These are phyloP conservation scores for Machimus rusticus DNA, from an alignment of 2,888 invertebrate species.

Conservation along the genomic window DNA sequence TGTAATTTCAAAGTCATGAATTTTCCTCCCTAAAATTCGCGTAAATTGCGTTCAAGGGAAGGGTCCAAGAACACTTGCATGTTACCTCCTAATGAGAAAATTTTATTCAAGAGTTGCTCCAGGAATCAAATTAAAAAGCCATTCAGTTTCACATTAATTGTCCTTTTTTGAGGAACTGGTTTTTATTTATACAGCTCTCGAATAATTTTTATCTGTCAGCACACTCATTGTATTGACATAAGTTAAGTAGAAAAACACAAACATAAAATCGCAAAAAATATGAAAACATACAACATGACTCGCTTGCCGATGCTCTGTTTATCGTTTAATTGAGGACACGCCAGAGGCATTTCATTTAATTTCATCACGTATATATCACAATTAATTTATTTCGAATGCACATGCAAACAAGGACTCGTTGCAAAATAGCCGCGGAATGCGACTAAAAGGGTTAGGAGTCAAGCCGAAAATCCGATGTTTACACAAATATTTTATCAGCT, in stretches of 20 bases:
- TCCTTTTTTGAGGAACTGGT: not conserved
- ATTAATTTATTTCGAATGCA: conserved; percentile 34
- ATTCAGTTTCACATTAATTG: not conserved
- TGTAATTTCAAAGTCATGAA: not conserved
- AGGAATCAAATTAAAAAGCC: not conserved
- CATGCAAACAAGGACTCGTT: conserved; percentile 11
- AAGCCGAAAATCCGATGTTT: conserved; percentile 5
- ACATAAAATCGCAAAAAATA: not conserved
- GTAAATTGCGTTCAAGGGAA: not conserved
- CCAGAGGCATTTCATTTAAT: conserved; percentile 32
- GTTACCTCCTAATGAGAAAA: not conserved
- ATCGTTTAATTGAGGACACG: not conserved
- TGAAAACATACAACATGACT: not conserved
- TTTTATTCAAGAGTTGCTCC: not conserved
- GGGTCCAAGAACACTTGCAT: not conserved
- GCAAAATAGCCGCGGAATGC: not conserved
- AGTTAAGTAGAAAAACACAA: not conserved
- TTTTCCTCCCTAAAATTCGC: not conserved
- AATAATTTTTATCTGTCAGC: not conserved
- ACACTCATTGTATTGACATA: not conserved
- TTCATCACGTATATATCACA: conserved; percentile 10
- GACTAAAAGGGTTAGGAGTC: conserved; percentile 10
- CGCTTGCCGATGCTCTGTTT: not conserved
- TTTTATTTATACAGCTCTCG: not conserved
- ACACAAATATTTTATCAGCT: conserved; percentile 36